phyloP scores from a whole-genome alignment of 35 echinoderm and acorn worm species.

The Ophioderma brevispina region DNA sequence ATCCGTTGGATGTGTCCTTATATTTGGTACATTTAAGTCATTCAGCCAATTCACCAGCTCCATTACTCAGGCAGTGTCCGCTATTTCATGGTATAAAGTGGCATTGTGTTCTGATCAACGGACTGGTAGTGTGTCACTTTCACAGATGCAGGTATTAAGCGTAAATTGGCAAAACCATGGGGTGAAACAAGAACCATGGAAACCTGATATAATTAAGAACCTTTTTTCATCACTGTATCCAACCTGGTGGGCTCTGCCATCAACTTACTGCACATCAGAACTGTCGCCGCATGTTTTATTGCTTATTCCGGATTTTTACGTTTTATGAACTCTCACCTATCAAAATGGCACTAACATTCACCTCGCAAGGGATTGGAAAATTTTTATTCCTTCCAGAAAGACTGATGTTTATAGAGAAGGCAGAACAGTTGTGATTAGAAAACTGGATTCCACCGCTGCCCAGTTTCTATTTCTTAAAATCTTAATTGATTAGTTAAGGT shows the following conservation, averaged over 20 bases:
- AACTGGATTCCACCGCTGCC: not conserved
- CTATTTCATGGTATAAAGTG: slow-evolving; percentile 11
- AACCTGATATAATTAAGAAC: not conserved
- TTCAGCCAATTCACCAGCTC: not conserved
- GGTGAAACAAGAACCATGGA: not conserved
- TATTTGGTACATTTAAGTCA: slow-evolving; percentile 1
- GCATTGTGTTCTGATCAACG: not conserved
- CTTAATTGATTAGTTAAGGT: not conserved
- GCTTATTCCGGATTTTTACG: not conserved
- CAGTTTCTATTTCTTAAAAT: not conserved
- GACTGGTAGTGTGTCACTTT: not conserved
- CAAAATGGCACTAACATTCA: not conserved
- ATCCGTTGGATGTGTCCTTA: not conserved
- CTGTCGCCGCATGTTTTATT: not conserved
- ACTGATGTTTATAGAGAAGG: not conserved
- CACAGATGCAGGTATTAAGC: not conserved
- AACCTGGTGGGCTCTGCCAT: no score
- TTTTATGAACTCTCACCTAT: not conserved
- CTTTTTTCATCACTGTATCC: no score
- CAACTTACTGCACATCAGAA: not conserved
- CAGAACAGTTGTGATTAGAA: not conserved
- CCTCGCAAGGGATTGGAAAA: not conserved
- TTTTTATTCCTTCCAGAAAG: not conserved
- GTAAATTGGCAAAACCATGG: not conserved
- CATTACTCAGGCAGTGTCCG: not conserved